phyloP scores from a whole-genome alignment of 2,797 vertebrate species.

The Morus bassanus region DNA sequence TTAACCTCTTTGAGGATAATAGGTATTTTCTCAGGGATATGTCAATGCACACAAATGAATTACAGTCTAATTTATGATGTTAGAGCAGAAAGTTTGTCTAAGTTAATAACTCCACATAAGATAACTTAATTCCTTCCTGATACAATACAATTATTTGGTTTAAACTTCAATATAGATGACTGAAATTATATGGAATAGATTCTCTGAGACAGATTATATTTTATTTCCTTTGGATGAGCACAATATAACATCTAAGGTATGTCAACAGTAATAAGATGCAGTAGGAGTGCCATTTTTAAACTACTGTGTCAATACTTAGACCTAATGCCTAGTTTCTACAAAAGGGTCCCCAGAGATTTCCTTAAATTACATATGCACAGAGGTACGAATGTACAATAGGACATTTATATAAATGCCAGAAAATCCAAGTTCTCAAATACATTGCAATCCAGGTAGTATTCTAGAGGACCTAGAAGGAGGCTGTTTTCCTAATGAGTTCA shows the following conservation, averaged over 20 bases:
- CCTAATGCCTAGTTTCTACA: neutral
- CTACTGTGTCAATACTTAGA: neutral
- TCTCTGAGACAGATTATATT: neutral
- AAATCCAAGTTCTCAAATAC: neutral
- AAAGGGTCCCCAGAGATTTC: neutral
- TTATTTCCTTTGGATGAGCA: neutral
- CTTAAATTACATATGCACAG: neutral
- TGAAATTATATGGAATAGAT: neutral
- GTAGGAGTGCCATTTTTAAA: neutral
- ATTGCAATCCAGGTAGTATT: neutral
- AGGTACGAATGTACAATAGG: neutral
- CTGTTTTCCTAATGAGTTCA: neutral
- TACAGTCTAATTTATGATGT: neutral
- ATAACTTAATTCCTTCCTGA: neutral
- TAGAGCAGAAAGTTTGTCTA: neutral
- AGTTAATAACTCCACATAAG: neutral
- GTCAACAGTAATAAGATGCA: neutral
- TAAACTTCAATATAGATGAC: neutral
- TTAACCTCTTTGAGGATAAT: neutral
- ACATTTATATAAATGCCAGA: neutral
- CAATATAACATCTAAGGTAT: neutral
- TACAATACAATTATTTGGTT: neutral
- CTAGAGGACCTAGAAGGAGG: neutral
- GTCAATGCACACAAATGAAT: neutral
- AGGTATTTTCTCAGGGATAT: neutral